phyloP scores from a whole-genome alignment of 2,888 invertebrate genomes.

The Shargacucullia verbasci region DNA sequence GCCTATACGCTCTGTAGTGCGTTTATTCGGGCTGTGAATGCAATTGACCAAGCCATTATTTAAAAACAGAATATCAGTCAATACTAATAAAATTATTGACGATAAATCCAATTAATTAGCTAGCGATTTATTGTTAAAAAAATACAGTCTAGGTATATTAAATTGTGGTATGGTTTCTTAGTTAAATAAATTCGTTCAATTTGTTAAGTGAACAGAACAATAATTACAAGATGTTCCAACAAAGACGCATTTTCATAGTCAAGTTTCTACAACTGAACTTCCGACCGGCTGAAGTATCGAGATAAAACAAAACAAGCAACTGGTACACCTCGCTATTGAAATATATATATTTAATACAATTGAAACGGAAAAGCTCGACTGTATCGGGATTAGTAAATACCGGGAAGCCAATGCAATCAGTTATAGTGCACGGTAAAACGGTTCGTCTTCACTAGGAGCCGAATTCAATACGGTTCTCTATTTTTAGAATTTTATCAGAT shows the following conservation, averaged over 20 bases:
- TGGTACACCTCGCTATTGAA: too few relatives aligned
- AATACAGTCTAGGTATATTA: too few relatives aligned
- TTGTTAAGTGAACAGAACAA: neutral
- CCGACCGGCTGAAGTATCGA: slow-evolving; percentile 4
- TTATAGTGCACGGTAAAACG: slow-evolving; percentile 11
- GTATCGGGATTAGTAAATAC: slow-evolving; percentile 6
- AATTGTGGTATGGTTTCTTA: too few relatives aligned
- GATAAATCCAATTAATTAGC: too few relatives aligned
- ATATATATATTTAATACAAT: too few relatives aligned
- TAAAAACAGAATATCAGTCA: neutral
- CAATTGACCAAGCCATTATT: too few relatives aligned
- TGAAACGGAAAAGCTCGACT: neutral
- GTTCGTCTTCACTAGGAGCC: neutral
- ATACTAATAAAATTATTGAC: neutral
- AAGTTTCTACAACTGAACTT: slow-evolving; percentile 1
- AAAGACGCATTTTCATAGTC: neutral
- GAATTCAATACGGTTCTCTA: slow-evolving; percentile 10
- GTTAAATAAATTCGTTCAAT: too few relatives aligned
- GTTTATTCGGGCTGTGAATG: neutral
- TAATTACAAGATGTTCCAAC: slow-evolving; percentile 8
- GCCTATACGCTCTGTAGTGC: neutral
- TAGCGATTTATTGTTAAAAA: too few relatives aligned
- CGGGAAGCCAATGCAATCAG: slow-evolving; percentile 12
- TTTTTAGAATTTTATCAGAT: slow-evolving; percentile 2
- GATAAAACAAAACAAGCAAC: slow-evolving; percentile 5